Base-by-base conservation (phyloP, 2,888 invertebrate genomes). In the Melanchra persicariae region DNA sequence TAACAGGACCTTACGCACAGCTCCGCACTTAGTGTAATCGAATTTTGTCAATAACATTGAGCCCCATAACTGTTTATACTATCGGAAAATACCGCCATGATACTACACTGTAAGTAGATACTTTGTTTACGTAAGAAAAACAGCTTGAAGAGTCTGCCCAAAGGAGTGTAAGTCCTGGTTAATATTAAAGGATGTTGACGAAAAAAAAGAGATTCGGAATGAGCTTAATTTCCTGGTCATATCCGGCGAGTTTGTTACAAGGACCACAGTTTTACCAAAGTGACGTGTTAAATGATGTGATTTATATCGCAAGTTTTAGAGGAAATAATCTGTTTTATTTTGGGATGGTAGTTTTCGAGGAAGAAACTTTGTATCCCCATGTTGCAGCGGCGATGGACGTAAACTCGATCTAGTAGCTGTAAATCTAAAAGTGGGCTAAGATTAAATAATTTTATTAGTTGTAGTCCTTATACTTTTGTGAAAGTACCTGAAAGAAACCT, bases 191-290 rank as follows among this genome's bases (percentile, higher is more conserved):
- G 76, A 76, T 63, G 61, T 70, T 54, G 68, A 62, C 76, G 59
- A 66, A 82, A 81, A 75, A 81, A 78, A 77, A 26, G 43, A 58
- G 78, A 81, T 81, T 70, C 45, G 64, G 89, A 84, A 81, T 62
- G 72, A 78, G 72, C 15, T 65, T 81, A 70, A 78, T 79, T 79
- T 82, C 82, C 82, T 82, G 64, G 65, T 60, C 58, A 79, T 67
- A 79, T 82, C 79, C 79, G 79, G 74, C 22, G 70, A 80, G 82
- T 77, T 79, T 85, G 83, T 86, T 86, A 84, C 85, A 83, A 86
- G 81, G 84, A 81, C 79, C 79, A 68, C 82, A 79, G 76, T 79
- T 73, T 81, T 81, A 79, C 52, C 60, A 70, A 71, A 74, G 67
- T 74, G 60, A 68, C 65, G 70, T 70, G 72, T 71, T 67, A 77